Evolutionary conservation across 2,888 invertebrate species (phyloP).

Genomic region (Ceramica pisi): DNA sequence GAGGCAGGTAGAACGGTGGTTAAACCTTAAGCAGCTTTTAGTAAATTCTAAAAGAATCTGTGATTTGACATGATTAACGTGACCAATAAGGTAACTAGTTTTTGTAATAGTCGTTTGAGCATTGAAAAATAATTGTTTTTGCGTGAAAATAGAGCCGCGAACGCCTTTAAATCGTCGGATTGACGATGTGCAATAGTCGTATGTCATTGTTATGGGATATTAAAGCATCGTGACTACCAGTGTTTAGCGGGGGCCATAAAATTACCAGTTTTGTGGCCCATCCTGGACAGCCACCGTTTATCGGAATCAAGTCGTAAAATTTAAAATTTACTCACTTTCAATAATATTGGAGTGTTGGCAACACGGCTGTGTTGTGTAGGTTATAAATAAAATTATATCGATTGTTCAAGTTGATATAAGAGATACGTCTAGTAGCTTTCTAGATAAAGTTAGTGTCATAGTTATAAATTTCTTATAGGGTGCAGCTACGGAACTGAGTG

Average conservation of each 20-base stretch:
- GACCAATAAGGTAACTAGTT: conserved; percentile 7
- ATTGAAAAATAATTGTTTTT: conserved; percentile 64
- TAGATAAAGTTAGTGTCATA: conserved; percentile 18
- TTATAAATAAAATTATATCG: conserved; percentile 32
- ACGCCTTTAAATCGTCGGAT: conserved; percentile 72
- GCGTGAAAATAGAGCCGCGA: conserved; percentile 65
- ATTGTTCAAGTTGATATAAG: conserved; percentile 34
- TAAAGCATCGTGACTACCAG: conserved; percentile 77
- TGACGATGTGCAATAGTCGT: conserved; percentile 77
- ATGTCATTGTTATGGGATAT: conserved; percentile 82
- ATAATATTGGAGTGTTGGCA: conserved; percentile 12
- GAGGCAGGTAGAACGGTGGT: conserved; percentile 24
- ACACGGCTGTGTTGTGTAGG: neutral
- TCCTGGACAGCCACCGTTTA: conserved; percentile 52
- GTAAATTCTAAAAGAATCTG: neutral
- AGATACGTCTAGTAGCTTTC: conserved; percentile 37
- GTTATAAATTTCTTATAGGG: conserved; percentile 10
- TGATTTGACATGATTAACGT: neutral
- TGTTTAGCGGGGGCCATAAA: conserved; percentile 76
- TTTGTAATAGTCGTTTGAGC: neutral
- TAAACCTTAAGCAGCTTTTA: neutral
- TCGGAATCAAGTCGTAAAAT: conserved; percentile 49
- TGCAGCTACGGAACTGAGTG: neutral
- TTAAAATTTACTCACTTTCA: conserved; percentile 33
- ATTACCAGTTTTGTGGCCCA: conserved; percentile 65